Evolutionary conservation across 2,888 invertebrate genomes (phyloP).

Genomic region (Patella pellucida): DNA sequence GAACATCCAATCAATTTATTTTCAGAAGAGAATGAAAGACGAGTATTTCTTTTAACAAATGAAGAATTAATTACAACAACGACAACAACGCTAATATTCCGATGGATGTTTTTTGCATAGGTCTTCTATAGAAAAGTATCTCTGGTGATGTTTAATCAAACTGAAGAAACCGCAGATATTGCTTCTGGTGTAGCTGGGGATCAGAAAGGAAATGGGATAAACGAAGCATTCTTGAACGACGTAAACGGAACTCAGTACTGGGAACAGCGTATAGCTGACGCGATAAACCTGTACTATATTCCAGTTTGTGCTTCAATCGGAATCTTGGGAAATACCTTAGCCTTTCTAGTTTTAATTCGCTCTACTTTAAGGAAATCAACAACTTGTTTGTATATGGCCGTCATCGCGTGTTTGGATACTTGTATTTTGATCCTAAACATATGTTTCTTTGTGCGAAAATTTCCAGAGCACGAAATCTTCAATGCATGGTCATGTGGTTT

Average conservation of each 20-base stretch:
- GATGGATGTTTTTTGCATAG: too few relatives aligned
- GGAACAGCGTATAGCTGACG: conserved; percentile 22
- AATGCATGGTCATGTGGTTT: conserved; percentile 27
- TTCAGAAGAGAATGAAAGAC: too few relatives aligned
- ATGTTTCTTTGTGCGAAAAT: conserved; percentile 17
- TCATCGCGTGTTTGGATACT: conserved; percentile 30
- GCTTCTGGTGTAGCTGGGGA: too few relatives aligned
- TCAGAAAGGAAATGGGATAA: too few relatives aligned
- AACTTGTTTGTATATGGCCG: conserved; percentile 34
- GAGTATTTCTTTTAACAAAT: too few relatives aligned
- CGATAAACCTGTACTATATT: conserved; percentile 24
- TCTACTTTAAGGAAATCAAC: conserved; percentile 24
- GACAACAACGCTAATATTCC: too few relatives aligned
- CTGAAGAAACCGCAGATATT: too few relatives aligned
- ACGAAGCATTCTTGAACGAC: too few relatives aligned
- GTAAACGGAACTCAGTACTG: background rate
- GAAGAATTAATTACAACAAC: too few relatives aligned
- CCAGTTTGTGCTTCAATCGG: conserved; percentile 26
- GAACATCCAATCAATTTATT: too few relatives aligned
- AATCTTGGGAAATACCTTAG: conserved; percentile 27
- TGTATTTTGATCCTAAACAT: conserved; percentile 27
- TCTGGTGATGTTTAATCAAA: too few relatives aligned
- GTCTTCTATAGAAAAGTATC: too few relatives aligned
- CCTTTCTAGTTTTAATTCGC: conserved; percentile 24
- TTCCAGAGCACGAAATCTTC: conserved; percentile 19